Evolutionary conservation across 2,113 vertebrate species (phyloP), one percentile per base, ranked within the genome.

Genomic region (Pelecanoides urinatrix): DNA sequence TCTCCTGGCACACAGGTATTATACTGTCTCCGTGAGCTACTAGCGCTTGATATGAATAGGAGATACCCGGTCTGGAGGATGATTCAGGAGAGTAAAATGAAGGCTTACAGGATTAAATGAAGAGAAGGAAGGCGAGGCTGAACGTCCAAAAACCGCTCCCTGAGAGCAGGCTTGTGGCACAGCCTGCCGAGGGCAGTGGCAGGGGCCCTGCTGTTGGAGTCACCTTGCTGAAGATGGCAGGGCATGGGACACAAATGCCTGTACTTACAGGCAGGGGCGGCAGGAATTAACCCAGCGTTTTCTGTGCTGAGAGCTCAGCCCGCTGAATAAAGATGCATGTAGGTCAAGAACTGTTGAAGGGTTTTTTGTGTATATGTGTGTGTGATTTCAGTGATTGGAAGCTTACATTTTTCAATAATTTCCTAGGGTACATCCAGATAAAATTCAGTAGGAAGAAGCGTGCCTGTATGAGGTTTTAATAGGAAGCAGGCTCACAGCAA

Each of bases 181-280:
- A 63, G 52, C 27, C 66, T 65, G 36, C 20, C 0, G 1, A 38
- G 25, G 70, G 52, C 75, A 30, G 34, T 25, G 29, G 47, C 36
- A 1, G 1, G 40, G n/a, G 20, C 38, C 25, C 19, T 47, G 58
- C 44, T 65, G 21, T 34, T 38, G 73, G 80, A 27, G 40, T 86
- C 61, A 42, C 47, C 63, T 84, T 2, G 1, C 44, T 72, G 59
- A 38, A 34, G 13, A 9, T 0, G 0, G 34, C 38, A 61, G 19
- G 59, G 9, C 52, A 23, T 6, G 34, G 65, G 58, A 66, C 38
- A 17, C 15, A 68, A 87, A 45, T 6, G 29, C 58, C 50, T 76
- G 7, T 65, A 92, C 53, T 40, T 79, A 50, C 53, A 73, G 74
- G n/a, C 49, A 40, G 10, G 23, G 29, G 6, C 1, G 3, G 40